Conservation (phyloP, 2,888 invertebrate genomes). For the Cryptocephalus primarius region DNA sequence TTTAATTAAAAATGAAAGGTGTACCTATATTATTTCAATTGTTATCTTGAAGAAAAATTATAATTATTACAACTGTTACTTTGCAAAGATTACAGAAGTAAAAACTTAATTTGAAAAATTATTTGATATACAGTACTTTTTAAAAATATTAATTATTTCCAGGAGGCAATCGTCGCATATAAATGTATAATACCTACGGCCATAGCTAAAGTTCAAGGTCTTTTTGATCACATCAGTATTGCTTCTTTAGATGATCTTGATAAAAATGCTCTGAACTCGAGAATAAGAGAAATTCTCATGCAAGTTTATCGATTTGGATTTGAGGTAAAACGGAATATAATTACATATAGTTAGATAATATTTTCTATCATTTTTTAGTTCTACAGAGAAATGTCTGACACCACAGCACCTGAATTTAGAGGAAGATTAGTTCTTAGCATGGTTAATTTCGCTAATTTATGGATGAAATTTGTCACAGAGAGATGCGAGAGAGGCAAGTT, state of each 20-base stretch:
- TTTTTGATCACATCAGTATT: conserved; percentile 39
- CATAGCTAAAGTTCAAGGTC: conserved; percentile 46
- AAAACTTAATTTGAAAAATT: conserved; percentile 2
- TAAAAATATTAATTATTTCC: conserved; percentile 19
- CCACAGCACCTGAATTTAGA: conserved; percentile 36
- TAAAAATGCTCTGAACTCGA: conserved; percentile 46
- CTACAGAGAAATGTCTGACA: conserved; percentile 61
- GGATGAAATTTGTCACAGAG: conserved; percentile 83
- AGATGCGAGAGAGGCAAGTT: conserved; percentile 56
- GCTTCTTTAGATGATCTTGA: conserved; percentile 48
- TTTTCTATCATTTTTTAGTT: conserved; percentile 36
- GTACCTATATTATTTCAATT: too few relatives aligned
- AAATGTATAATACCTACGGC: conserved; percentile 45
- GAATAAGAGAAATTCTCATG: conserved; percentile 67
- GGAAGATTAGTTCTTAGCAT: conserved; percentile 47
- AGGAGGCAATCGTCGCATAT: conserved; percentile 47
- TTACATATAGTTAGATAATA: neutral
- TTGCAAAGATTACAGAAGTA: too few relatives aligned
- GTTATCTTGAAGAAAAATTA: neutral
- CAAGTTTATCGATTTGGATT: conserved; percentile 86
- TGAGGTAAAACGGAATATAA: conserved; percentile 47
- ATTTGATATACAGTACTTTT: conserved; percentile 4
- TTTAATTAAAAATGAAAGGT: too few relatives aligned
- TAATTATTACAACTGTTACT: conserved; percentile 2
- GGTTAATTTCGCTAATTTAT: conserved; percentile 62